phyloP scores from a whole-genome alignment of 2,888 invertebrate genomes.

The Byasa hedistus region DNA sequence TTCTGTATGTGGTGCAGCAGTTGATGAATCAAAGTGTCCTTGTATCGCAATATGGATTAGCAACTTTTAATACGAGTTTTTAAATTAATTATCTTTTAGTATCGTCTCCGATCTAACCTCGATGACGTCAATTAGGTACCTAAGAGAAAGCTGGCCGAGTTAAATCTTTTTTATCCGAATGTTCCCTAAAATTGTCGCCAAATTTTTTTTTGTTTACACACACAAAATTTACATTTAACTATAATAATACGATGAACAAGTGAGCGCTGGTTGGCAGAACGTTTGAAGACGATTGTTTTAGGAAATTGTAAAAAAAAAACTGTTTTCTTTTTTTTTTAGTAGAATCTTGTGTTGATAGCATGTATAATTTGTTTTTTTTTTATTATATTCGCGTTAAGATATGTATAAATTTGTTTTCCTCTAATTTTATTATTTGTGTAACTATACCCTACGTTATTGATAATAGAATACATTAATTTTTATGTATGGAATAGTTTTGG shows the following conservation, averaged over 20 bases:
- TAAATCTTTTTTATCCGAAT: slow-evolving; percentile 45
- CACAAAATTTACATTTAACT: slow-evolving; percentile 43
- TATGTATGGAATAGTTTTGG: slow-evolving; percentile 76
- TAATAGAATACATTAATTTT: slow-evolving; percentile 80
- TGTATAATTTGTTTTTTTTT: slow-evolving; percentile 77
- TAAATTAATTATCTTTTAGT: neutral
- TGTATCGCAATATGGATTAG: slow-evolving; percentile 22
- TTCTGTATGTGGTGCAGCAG: slow-evolving; percentile 6
- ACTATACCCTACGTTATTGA: slow-evolving; percentile 79
- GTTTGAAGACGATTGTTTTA: slow-evolving; percentile 58
- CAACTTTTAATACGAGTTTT: neutral
- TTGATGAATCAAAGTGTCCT: slow-evolving; percentile 25
- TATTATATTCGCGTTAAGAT: slow-evolving; percentile 76
- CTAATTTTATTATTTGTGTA: slow-evolving; percentile 79
- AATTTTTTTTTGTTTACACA: slow-evolving; percentile 51
- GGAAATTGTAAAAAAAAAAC: slow-evolving; percentile 70
- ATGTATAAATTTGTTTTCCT: slow-evolving; percentile 79
- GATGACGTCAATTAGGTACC: slow-evolving; percentile 25
- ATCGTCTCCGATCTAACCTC: slow-evolving; percentile 1
- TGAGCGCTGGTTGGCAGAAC: slow-evolving; percentile 52
- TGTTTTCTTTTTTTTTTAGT: slow-evolving; percentile 66
- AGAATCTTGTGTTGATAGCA: slow-evolving; percentile 74
- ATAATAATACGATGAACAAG: slow-evolving; percentile 50
- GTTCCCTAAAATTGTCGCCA: slow-evolving; percentile 70
- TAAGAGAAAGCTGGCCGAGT: slow-evolving; percentile 12